Evolutionary conservation across 2,113 vertebrate species (phyloP).

Genomic region (Oncorhynchus keta): DNA sequence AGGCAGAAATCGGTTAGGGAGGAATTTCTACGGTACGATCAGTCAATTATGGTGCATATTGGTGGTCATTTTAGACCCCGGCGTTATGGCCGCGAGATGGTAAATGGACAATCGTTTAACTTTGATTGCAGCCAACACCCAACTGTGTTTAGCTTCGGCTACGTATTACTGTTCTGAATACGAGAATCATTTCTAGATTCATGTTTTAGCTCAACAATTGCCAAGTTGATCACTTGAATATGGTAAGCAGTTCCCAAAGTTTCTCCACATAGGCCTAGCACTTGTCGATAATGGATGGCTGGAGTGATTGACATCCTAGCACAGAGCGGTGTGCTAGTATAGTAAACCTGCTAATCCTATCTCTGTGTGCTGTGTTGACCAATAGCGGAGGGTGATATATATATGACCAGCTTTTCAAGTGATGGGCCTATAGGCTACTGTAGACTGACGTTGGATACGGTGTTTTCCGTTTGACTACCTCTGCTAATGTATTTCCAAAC

Average conservation of each 20-base stretch:
- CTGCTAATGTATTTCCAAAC: background rate
- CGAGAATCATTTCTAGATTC: constrained; percentile 2
- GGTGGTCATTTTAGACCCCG: background rate
- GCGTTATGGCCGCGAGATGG: background rate
- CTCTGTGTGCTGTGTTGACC: background rate
- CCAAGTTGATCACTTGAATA: background rate
- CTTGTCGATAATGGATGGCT: background rate
- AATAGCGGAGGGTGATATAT: background rate
- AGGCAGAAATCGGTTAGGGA: background rate
- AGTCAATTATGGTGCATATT: background rate
- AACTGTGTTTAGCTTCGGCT: constrained; percentile 3
- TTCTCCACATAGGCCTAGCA: background rate
- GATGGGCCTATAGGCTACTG: background rate
- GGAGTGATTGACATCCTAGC: background rate
- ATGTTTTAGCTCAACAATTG: background rate
- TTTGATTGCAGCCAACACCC: constrained; percentile 1
- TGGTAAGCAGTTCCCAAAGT: background rate
- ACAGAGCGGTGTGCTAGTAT: background rate
- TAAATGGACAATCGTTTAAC: background rate
- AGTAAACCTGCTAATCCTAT: background rate
- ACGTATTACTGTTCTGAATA: constrained; percentile 1
- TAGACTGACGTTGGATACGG: too few relatives aligned
- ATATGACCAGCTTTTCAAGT: background rate
- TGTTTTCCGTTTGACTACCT: constrained; percentile 17
- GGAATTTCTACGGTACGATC: background rate